Conservation (phyloP, 2,888 invertebrate genomes). For the Agrypnus murinus region DNA sequence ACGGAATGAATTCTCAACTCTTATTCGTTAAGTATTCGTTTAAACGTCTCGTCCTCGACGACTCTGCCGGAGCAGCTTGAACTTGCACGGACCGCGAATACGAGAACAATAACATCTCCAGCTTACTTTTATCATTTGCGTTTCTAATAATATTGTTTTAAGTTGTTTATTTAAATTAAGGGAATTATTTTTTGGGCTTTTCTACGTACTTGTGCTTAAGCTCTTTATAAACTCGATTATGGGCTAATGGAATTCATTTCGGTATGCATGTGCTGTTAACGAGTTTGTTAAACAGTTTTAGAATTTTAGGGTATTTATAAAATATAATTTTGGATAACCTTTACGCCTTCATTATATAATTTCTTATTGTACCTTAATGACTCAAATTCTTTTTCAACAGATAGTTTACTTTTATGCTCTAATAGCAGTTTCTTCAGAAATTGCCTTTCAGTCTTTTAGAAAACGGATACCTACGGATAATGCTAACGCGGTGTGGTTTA, state of each 20-base stretch:
- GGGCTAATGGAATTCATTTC: background rate
- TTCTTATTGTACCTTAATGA: no score
- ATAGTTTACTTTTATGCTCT: no score
- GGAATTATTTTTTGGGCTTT: slow-evolving; percentile 30
- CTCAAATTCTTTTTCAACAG: no score
- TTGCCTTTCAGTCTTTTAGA: no score
- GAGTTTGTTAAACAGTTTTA: no score
- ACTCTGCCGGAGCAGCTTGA: slow-evolving; percentile 40
- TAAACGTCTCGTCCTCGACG: slow-evolving; percentile 60
- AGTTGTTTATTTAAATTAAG: slow-evolving; percentile 69
- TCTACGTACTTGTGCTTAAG: background rate
- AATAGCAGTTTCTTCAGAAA: no score
- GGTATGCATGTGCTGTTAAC: background rate
- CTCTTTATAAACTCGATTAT: slow-evolving; percentile 21
- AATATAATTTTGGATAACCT: no score
- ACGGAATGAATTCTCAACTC: slow-evolving; percentile 68
- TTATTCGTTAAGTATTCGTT: slow-evolving; percentile 67
- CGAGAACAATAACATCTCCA: slow-evolving; percentile 67
- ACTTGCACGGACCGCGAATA: slow-evolving; percentile 44
- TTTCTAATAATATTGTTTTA: slow-evolving; percentile 67
- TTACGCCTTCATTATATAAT: no score
- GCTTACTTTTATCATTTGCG: slow-evolving; percentile 66
- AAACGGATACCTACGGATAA: no score
- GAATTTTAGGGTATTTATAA: no score
- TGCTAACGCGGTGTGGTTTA: no score